Conservation (phyloP, 2,888 invertebrate genomes). For the Venusia cambrica region DNA sequence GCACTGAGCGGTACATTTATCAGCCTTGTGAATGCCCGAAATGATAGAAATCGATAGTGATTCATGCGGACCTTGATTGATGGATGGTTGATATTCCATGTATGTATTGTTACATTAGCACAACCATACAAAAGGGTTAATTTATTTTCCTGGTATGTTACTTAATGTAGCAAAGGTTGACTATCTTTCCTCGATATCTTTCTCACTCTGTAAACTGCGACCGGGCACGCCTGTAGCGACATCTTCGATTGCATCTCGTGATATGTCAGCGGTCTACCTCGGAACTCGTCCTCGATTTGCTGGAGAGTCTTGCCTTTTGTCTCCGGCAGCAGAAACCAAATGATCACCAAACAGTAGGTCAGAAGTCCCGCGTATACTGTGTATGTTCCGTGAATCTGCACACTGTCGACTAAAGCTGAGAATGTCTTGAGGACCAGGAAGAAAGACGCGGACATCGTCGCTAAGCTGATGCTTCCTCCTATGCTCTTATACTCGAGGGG, state of each 20-base stretch:
- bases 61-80: too few relatives aligned
- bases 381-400: constrained; percentile 81
- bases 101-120: too few relatives aligned
- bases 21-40: too few relatives aligned
- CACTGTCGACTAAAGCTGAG: constrained; percentile 66
- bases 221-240: constrained; percentile 46
- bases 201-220: constrained; percentile 44
- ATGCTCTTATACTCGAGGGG: constrained; percentile 81
- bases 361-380: constrained; percentile 76
- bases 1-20: too few relatives aligned
- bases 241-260: constrained; percentile 46
- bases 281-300: constrained; percentile 82
- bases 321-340: constrained; percentile 82
- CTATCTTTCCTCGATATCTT: constrained; percentile 47
- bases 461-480: constrained; percentile 82
- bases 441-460: constrained; percentile 78
- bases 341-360: constrained; percentile 71
- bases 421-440: constrained; percentile 83
- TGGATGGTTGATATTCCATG: too few relatives aligned
- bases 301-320: constrained; percentile 83
- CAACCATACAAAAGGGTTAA: too few relatives aligned
- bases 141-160: too few relatives aligned
- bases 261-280: constrained; percentile 46
- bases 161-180: constrained; percentile 38
- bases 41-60: too few relatives aligned